These are phyloP conservation scores for Orthosia gothica DNA, from an alignment of 2,888 invertebrate species.

Conservation along the genomic window DNA sequence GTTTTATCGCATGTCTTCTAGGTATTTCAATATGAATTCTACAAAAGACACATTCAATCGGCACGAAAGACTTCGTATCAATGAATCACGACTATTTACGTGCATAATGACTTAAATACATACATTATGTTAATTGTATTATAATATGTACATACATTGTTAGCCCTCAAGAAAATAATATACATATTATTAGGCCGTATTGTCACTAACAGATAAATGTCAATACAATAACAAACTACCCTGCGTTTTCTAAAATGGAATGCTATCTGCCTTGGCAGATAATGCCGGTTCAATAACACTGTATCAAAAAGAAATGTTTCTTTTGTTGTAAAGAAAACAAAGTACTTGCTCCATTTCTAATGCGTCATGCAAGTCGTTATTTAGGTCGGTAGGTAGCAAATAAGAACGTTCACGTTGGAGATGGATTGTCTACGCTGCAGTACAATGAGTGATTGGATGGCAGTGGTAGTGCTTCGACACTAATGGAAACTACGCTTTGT, in stretches of 20 bases:
- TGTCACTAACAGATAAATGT: background rate
- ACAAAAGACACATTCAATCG: slow-evolving; percentile 33
- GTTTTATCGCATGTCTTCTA: slow-evolving; percentile 3
- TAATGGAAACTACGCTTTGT: slow-evolving; percentile 6
- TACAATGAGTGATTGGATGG: slow-evolving; percentile 3
- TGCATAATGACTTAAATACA: slow-evolving; percentile 54
- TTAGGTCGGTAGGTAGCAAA: background rate
- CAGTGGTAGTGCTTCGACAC: background rate
- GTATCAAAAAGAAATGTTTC: background rate
- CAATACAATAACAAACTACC: background rate
- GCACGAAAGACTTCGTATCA: slow-evolving; percentile 41
- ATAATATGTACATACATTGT: slow-evolving; percentile 25
- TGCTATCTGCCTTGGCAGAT: background rate
- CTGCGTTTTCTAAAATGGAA: background rate
- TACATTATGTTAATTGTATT: slow-evolving; percentile 61
- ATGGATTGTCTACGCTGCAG: background rate
- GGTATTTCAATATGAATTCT: slow-evolving; percentile 15
- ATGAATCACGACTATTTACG: slow-evolving; percentile 63
- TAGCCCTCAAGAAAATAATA: slow-evolving; percentile 21
- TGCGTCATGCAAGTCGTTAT: background rate
- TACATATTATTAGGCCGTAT: slow-evolving; percentile 8
- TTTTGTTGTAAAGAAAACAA: background rate
- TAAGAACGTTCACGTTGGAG: slow-evolving; percentile 7
- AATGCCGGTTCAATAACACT: slow-evolving; percentile 10
- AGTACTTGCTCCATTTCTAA: background rate